phyloP scores from a whole-genome alignment of 2,113 vertebrate species.

The Lontra canadensis region DNA sequence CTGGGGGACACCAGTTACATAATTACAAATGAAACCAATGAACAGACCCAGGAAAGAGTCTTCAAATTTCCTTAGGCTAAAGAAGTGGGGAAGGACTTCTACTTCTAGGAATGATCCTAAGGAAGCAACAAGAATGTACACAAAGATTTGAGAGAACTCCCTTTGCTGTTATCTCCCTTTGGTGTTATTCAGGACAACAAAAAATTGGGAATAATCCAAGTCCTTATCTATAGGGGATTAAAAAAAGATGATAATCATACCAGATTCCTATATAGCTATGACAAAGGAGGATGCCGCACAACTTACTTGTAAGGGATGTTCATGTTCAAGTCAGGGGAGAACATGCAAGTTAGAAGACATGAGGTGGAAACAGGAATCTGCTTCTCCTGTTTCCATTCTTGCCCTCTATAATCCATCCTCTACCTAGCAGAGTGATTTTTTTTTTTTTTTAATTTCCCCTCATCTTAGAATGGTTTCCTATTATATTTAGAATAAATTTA shows the following conservation, averaged over 20 bases:
- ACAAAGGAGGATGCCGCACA: background rate
- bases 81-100: background rate
- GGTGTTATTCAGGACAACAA: background rate
- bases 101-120: background rate
- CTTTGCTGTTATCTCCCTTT: background rate
- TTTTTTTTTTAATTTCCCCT: background rate
- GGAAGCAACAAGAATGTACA: background rate
- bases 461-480: background rate
- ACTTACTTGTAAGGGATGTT: background rate
- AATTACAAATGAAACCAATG: slow-evolving; percentile 15
- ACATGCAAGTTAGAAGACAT: background rate
- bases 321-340: background rate
- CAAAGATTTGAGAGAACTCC: background rate
- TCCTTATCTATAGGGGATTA: background rate
- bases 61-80: background rate
- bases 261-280: background rate
- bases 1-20: background rate
- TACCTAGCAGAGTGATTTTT: background rate
- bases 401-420: background rate
- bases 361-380: background rate
- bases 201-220: background rate
- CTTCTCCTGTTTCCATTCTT: background rate
- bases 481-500: background rate
- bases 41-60: background rate
- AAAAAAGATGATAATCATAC: background rate